Evolutionary conservation across 2,797 vertebrate genomes (phyloP).

Genomic region (Psittacula derbiana): DNA sequence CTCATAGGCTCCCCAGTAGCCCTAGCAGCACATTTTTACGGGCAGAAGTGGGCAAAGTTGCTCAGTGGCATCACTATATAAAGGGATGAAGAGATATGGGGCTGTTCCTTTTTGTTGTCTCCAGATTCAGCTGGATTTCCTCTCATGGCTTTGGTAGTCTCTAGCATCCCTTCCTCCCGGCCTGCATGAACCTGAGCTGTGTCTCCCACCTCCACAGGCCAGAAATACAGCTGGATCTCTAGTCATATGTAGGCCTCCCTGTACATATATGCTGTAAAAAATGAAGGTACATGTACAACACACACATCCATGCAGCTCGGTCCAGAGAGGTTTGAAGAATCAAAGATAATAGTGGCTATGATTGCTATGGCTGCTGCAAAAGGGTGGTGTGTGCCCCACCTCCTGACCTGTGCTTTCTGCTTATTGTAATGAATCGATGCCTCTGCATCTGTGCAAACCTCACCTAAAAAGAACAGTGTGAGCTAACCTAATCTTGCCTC

Average conservation of each 20-base stretch:
- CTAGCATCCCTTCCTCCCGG: not conserved
- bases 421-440: not conserved
- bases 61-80: not conserved
- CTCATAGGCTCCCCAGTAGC: not conserved
- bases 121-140: not conserved
- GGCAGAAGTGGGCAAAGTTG: not conserved
- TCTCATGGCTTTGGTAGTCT: not conserved
- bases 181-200: not conserved
- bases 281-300: not conserved
- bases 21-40: not conserved
- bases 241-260: not conserved
- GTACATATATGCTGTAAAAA: not conserved
- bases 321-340: not conserved
- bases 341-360: not conserved
- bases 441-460: slow-evolving; percentile 36
- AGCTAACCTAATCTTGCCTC: slow-evolving; percentile 74
- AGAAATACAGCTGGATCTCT: not conserved
- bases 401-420: not conserved
- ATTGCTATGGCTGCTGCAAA: not conserved
- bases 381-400: not conserved
- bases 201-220: not conserved
- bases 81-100: not conserved
- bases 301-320: not conserved
- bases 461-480: slow-evolving; percentile 29
- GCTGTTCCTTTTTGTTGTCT: not conserved